These are phyloP conservation scores for Hypolimnas misippus DNA, from an alignment of 2,888 invertebrate species.

Conservation along the genomic window DNA sequence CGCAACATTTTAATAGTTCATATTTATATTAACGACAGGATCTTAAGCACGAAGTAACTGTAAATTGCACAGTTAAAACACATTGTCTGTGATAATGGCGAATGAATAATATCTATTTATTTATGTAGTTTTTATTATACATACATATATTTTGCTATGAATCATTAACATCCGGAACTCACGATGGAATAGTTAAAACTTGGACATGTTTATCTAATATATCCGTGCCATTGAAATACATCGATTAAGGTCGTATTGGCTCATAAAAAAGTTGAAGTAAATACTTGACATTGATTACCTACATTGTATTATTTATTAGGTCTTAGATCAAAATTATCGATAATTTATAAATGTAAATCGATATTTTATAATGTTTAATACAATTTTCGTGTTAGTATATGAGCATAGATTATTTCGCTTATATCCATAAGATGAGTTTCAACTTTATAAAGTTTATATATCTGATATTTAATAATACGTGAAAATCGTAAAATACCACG, in stretches of 20 bases:
- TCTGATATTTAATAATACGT: too few relatives aligned
- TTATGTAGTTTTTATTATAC: conserved; percentile 7
- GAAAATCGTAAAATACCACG: too few relatives aligned
- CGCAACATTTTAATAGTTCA: conserved; percentile 3
- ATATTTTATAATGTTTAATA: background rate
- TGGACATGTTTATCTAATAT: conserved; percentile 25
- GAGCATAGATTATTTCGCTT: too few relatives aligned
- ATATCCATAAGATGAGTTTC: too few relatives aligned
- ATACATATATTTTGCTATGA: conserved; percentile 19
- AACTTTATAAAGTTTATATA: too few relatives aligned
- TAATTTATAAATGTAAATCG: background rate
- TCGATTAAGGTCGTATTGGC: conserved; percentile 26
- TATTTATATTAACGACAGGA: background rate
- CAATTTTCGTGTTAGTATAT: background rate
- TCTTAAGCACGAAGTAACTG: background rate
- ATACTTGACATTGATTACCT: conserved; percentile 7
- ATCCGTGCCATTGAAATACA: conserved; percentile 36
- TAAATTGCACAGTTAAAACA: conserved; percentile 9
- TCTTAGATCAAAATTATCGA: background rate
- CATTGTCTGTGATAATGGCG: conserved; percentile 3
- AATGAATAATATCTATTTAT: background rate
- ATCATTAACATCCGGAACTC: conserved; percentile 47
- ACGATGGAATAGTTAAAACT: conserved; percentile 40
- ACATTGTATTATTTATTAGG: background rate
- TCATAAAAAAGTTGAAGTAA: conserved; percentile 29